These are phyloP conservation scores for Leptinotarsa lineolata DNA, from an alignment of 1,140 invertebrate species.

Conservation along the genomic window DNA sequence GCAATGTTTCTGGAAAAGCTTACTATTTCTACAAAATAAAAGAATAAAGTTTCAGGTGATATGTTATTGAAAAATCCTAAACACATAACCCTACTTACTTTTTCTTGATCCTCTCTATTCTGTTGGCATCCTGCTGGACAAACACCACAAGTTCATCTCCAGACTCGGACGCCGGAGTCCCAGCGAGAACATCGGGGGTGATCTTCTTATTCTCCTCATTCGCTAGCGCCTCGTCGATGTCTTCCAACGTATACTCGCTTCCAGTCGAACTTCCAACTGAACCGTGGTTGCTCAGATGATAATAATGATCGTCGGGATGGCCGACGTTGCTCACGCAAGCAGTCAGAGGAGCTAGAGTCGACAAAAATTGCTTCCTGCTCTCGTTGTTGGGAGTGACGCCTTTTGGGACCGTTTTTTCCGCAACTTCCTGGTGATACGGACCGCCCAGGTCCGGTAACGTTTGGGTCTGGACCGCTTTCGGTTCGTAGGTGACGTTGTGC, in stretches of 20 bases:
- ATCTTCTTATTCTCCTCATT: conserved; percentile 58
- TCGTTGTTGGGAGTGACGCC: conserved; percentile 61
- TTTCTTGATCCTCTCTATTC: conserved; percentile 80
- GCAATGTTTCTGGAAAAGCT: no score
- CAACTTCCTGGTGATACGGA: conserved; percentile 53
- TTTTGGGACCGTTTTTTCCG: conserved; percentile 55
- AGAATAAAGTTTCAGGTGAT: no score
- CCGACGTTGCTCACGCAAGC: conserved; percentile 71
- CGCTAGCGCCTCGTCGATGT: conserved; percentile 66
- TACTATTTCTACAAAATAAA: no score
- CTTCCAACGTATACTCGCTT: conserved; percentile 68
- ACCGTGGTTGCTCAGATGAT: conserved; percentile 56
- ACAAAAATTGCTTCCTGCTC: conserved; percentile 72
- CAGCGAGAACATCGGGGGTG: conserved; percentile 76
- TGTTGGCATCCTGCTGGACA: conserved; percentile 78
- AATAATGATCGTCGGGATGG: conserved; percentile 70
- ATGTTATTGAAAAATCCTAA: no score
- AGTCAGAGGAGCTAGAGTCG: conserved; percentile 73
- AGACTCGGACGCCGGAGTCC: conserved; percentile 63
- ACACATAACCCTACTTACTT: conserved; percentile 57
- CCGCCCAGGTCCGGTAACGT: conserved; percentile 44
- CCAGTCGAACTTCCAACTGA: conserved; percentile 58
- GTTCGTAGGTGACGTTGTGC: conserved; percentile 3
- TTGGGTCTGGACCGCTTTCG: conserved; percentile 10
- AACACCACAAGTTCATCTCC: conserved; percentile 81